Conservation (phyloP, 2,113 vertebrate genomes). For the Mormoops blainvillei region DNA sequence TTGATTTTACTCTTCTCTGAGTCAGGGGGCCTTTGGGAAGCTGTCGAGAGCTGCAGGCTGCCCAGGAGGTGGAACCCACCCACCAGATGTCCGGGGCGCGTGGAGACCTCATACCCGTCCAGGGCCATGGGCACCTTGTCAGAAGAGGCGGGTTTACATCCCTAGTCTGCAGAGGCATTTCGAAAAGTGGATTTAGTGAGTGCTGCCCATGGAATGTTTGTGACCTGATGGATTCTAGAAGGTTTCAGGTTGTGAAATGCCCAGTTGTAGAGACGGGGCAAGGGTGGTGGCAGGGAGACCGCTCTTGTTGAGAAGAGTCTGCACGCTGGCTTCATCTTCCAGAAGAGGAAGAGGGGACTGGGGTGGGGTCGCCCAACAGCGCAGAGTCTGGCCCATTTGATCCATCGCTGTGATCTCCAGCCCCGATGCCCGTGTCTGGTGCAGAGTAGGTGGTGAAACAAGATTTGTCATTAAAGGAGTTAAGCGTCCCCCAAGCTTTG, state of each 20-base stretch:
- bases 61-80: fast-evolving
- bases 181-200: neutral
- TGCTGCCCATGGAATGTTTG: neutral
- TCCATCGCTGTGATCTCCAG: neutral
- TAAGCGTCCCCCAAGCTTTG: neutral
- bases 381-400: fast-evolving
- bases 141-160: no score
- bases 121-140: fast-evolving
- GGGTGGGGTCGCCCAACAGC: neutral
- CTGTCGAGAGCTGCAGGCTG: neutral
- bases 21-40: neutral
- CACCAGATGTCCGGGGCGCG: fast-evolving
- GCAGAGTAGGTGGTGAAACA: neutral
- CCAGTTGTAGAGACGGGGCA: fast-evolving
- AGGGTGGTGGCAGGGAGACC: no score
- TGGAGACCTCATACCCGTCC: neutral
- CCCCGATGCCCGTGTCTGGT: fast-evolving
- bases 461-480: neutral
- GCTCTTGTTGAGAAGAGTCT: fast-evolving
- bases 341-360: neutral
- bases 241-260: neutral
- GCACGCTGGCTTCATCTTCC: fast-evolving
- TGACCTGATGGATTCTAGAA: neutral
- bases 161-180: neutral
- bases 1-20: neutral